Conservation (phyloP, 2,888 invertebrate species). For the Trichogramma evanescens region DNA sequence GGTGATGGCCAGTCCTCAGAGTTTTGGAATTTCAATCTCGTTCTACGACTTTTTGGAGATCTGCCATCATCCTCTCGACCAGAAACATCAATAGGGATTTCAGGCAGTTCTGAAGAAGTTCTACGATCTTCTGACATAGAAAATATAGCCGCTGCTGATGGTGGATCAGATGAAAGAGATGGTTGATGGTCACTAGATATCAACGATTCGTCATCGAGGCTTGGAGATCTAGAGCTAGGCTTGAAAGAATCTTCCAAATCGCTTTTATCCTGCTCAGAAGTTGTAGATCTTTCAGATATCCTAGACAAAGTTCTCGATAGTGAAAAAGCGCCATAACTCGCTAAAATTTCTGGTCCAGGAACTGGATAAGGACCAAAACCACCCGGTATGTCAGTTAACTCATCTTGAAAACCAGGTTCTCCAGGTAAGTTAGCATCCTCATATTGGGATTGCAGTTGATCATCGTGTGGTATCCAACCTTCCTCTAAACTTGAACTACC, state of each 20-base stretch:
- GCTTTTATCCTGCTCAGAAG: constrained; percentile 76
- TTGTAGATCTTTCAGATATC: constrained; percentile 82
- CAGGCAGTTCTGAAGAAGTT: constrained; percentile 79
- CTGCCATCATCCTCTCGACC: constrained; percentile 48
- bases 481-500: constrained; percentile 82
- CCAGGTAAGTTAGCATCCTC: constrained; percentile 43
- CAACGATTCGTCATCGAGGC: constrained; percentile 76
- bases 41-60: constrained; percentile 34
- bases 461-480: constrained; percentile 64
- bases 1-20: constrained; percentile 79
- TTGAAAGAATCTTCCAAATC: constrained; percentile 81
- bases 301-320: constrained; percentile 72
- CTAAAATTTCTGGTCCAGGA: constrained; percentile 58
- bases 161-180: constrained; percentile 77
- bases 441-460: constrained; percentile 36
- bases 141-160: constrained; percentile 46
- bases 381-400: constrained; percentile 67
- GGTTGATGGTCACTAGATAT: constrained; percentile 80
- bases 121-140: constrained; percentile 71
- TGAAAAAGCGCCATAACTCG: constrained; percentile 68
- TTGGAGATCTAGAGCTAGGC: constrained; percentile 75
- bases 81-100: constrained; percentile 70
- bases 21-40: constrained; percentile 51
- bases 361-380: constrained; percentile 65
- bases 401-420: constrained; percentile 61